Conservation (phyloP, 2,888 invertebrate species). For the Lutraria lutraria region DNA sequence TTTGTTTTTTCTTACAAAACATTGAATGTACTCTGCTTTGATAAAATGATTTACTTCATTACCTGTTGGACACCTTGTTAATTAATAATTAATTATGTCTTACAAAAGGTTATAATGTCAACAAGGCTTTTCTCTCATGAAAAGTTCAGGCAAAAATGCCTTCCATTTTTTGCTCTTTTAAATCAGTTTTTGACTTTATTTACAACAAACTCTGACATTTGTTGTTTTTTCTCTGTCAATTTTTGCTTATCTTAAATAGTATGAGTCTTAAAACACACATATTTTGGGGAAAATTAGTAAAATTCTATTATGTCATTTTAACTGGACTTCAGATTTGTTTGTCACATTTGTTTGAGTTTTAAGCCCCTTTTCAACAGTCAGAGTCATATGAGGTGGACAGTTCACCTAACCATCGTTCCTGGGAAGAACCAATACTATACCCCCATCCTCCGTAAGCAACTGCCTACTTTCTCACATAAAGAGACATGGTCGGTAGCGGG, state of each 20-base stretch:
- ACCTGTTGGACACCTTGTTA: background rate
- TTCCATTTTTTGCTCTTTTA: background rate
- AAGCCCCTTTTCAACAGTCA: no score
- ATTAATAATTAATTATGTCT: conserved; percentile 9
- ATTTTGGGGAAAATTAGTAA: no score
- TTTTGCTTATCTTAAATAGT: background rate
- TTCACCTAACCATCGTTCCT: no score
- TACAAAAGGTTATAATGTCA: background rate
- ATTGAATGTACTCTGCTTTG: background rate
- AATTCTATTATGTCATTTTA: background rate
- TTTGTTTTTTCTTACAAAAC: conserved; percentile 2
- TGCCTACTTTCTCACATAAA: no score
- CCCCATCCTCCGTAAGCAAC: no score
- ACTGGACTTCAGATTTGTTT: no score
- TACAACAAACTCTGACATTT: background rate
- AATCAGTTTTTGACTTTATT: conserved; percentile 8
- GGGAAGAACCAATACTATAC: no score
- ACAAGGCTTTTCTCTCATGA: background rate
- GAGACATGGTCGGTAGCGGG: no score
- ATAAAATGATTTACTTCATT: conserved; percentile 13
- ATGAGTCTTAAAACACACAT: no score
- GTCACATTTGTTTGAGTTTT: no score
- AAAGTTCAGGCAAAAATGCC: background rate
- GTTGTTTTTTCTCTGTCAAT: background rate
- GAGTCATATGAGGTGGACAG: no score